Evolutionary conservation across 2,113 vertebrate species (phyloP), one percentile per base, ranked within the genome.

Genomic region (Thunnus maccoyii): DNA sequence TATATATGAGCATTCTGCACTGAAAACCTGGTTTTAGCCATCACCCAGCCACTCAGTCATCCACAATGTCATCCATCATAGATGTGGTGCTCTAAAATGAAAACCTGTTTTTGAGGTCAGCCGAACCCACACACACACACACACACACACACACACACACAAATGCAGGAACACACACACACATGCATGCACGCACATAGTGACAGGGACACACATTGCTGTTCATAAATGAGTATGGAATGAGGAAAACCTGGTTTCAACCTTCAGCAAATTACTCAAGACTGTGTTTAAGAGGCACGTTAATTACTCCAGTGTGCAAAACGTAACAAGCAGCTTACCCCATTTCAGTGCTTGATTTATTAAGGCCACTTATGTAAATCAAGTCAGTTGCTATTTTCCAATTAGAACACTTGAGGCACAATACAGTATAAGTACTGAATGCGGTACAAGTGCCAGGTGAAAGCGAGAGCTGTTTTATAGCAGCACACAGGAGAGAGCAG

Each of bases 291-390:
- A 82, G 50, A 75, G 10, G 18, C 32, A 2, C 16, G 62, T 66
- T 83, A 88, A 86, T 82, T 71, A 48, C 61, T 72, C 25, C 54
- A n/a, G 56, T 46, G 65, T 71, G 55, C 55, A 62, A 71, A 72
- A 78, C 22, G 20, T 70, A 71, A 84, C 76, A 55, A 71, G 83
- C 70, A 63, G 62, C 82, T 10, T 76, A 58, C 67, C 48, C 61
- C 11, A 71, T 47, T 75, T 72, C 48, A 48, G 47, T 27, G 58
- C 25, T 22, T 65, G 81, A 89, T 84, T 83, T 86, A 91, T 91
- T 85, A 73, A 60, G 46, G 57, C 66, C 67, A 79, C 76, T 88
- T 88, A 85, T 89, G 79, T 68, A 82, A 85, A 85, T 89, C 63
- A 78, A 81, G 80, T 56, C 9, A 25, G 82, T 57, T 76, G 76